Conservation (phyloP, 2,113 vertebrate genomes). For the Bubalus kerabau region DNA sequence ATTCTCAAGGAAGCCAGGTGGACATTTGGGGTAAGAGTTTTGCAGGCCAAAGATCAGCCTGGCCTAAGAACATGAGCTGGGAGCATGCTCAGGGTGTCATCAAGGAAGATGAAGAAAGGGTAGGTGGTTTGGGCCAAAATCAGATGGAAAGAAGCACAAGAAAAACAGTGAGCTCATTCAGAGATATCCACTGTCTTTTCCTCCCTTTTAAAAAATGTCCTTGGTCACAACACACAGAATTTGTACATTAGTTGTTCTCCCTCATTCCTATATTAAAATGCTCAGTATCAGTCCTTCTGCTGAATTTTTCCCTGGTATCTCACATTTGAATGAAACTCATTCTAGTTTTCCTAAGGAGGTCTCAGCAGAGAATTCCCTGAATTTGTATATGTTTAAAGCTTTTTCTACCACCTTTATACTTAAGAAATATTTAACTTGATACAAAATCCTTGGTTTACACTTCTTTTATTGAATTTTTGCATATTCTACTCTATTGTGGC, state of each 20-base stretch:
- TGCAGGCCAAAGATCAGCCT: not conserved
- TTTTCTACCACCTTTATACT: not conserved
- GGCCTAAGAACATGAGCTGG: not conserved
- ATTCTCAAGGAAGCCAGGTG: not conserved
- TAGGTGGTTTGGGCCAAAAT: not conserved
- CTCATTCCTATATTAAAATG: not conserved
- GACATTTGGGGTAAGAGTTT: not conserved
- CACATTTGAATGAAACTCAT: not conserved
- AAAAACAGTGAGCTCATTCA: not conserved
- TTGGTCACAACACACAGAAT: not conserved
- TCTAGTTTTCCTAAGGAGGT: not conserved
- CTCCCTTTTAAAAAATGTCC: not conserved
- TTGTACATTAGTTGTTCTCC: not conserved
- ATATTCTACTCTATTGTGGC: not conserved
- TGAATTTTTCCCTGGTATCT: not conserved
- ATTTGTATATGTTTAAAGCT: not conserved
- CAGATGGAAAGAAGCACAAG: not conserved
- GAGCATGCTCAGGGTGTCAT: not conserved
- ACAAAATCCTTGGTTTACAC: not conserved
- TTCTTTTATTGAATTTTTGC: not conserved
- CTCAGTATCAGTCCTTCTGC: not conserved
- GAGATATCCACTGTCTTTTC: not conserved
- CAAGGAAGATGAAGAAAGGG: not conserved
- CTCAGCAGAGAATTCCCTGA: not conserved
- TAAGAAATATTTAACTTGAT: not conserved